Evolutionary conservation across 2,797 vertebrate species (phyloP), one percentile per base, ranked within the genome.

Genomic region (Falco rusticolus): DNA sequence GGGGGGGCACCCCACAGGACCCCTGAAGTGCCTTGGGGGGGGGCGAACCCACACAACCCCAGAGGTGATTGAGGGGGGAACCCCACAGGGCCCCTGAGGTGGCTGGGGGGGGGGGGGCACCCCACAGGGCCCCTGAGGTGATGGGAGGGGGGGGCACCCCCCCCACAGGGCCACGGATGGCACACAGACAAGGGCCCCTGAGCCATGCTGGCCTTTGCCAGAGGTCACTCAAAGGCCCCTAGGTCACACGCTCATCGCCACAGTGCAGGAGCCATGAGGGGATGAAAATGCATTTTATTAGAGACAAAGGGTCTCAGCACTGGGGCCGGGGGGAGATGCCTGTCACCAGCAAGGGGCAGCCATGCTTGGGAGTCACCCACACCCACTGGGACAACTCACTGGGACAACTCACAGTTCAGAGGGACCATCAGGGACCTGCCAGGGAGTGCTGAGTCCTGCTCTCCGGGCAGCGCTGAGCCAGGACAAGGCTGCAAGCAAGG

Each of bases 371-470:
- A 48, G 31, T 22, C 70, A 26, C 48, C 37, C 1, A 2, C 9
- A 31, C 31, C 34, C 79, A 25, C 22, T 3, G 56, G 51, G 26
- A 54, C 15, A 70, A 60, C 86, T 89, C 37, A 37, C 37, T 37
- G 37, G 37, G 37, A 37, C 37, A 37, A 37, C 37, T 37, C 37
- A 37, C 37, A 37, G 37, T 37, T 37, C 37, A 37, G 37, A 37
- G 37, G 37, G 37, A 37, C 37, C 4, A 0, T 11, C 1, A 0
- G 39, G 59, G n/a, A 25, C 29, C 7, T 6, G 68, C 9, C 16
- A 53, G 34, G 53, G 48, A 29, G 16, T 4, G 0, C 8, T 1
- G 0, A 50, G 43, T 45, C 10, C 41, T 43, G 79, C 53, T 66
- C 51, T 43, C 47, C 2, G 24, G 31, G 13, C 56, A 69, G 70